Percentiles rank a stretch among this genome's conserved stretches.
Conservation (phyloP, 2,113 vertebrate genomes). For the Odobenus rosmarus region DNA sequence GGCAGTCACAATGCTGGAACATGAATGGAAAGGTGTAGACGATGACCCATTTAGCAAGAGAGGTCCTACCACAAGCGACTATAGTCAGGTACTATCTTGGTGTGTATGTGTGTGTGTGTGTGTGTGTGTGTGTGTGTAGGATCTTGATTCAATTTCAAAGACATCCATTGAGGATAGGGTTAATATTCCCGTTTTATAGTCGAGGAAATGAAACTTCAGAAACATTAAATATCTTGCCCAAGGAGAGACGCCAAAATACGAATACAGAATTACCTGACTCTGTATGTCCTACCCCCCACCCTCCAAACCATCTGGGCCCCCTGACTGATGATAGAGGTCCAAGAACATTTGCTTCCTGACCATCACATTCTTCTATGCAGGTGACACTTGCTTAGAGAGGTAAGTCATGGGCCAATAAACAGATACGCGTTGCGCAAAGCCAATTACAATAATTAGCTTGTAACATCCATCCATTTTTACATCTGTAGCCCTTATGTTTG, state of each 20-base stretch:
- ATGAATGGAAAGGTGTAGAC: not conserved
- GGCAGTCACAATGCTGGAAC: not conserved
- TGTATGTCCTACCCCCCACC: not conserved
- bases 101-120: not conserved
- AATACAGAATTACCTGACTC: not conserved
- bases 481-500: slow-evolving; percentile 92
- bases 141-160: slow-evolving; percentile 1
- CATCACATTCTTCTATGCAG: not conserved
- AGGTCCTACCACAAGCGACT: not conserved
- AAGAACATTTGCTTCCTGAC: not conserved
- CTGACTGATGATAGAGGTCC: not conserved
- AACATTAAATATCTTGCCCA: not conserved
- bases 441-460: slow-evolving; percentile 78
- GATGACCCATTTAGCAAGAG: not conserved
- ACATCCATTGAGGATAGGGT: not conserved
- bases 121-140: not conserved
- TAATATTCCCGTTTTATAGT: not conserved
- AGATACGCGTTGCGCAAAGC: slow-evolving; percentile 75
- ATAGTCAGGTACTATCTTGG: not conserved
- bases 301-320: not conserved
- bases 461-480: slow-evolving; percentile 83
- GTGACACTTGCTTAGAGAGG: not conserved
- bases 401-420: slow-evolving; percentile 73
- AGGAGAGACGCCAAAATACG: not conserved
- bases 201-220: not conserved